A percentile compares a stretch with the other conserved stretches of the same genome.
These are phyloP conservation scores for Proisotoma minuta DNA, from an alignment of 2,888 invertebrate genomes.

Conservation along the genomic window DNA sequence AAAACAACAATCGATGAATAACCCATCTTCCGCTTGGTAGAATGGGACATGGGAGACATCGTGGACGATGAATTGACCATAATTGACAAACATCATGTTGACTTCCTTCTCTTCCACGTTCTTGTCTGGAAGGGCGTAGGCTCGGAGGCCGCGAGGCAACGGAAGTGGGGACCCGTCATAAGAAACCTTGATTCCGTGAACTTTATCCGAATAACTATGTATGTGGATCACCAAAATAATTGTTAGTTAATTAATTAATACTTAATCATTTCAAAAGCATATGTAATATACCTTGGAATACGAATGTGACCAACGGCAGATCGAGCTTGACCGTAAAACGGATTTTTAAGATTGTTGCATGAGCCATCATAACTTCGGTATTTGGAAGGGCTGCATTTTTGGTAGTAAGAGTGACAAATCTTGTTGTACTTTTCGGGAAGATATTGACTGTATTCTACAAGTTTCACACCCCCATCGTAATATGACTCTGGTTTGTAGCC, in stretches of 20 bases:
- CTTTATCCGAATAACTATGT: conserved; percentile 32
- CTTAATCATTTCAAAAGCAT: background rate
- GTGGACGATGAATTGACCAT: conserved; percentile 41
- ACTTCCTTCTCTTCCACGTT: conserved; percentile 34
- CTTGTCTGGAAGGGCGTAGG: conserved; percentile 40
- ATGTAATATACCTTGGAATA: conserved; percentile 35
- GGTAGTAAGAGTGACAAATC: conserved; percentile 31
- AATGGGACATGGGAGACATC: conserved; percentile 39
- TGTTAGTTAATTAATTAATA: background rate
- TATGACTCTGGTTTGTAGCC: conserved; percentile 42
- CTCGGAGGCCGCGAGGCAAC: conserved; percentile 29
- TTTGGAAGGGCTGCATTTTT: conserved; percentile 41
- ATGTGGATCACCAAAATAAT: background rate
- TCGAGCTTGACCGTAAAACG: conserved; percentile 36
- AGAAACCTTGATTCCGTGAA: conserved; percentile 24
- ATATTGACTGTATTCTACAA: conserved; percentile 30
- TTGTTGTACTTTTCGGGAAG: conserved; percentile 35
- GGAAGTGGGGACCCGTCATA: conserved; percentile 32
- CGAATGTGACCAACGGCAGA: conserved; percentile 32
- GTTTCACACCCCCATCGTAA: conserved; percentile 33
- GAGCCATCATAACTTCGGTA: conserved; percentile 43
- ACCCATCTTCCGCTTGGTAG: conserved; percentile 42
- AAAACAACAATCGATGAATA: conserved; percentile 45
- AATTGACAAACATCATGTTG: conserved; percentile 36
- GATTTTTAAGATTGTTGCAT: conserved; percentile 42